These are phyloP conservation scores for Mus caroli DNA, from an alignment of 2,797 vertebrate genomes.

Conservation along the genomic window DNA sequence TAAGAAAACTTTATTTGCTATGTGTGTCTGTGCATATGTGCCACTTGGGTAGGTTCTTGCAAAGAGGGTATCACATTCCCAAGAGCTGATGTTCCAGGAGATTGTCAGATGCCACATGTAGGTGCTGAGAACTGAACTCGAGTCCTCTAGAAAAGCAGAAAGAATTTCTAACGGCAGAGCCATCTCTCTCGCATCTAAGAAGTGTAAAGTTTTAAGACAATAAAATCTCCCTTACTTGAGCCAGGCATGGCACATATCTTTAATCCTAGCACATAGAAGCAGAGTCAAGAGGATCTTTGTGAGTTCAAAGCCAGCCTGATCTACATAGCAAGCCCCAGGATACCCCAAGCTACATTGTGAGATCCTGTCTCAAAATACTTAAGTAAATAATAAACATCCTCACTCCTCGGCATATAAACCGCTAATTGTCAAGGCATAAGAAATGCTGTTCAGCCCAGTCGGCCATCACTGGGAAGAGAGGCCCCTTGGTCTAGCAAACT, in stretches of 20 bases:
- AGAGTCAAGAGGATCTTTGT: background rate
- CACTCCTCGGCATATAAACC: background rate
- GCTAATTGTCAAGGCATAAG: background rate
- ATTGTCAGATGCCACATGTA: background rate
- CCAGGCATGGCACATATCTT: background rate
- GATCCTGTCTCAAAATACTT: background rate
- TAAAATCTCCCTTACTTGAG: background rate
- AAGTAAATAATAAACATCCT: background rate
- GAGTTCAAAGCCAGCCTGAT: background rate
- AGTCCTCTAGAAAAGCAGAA: background rate
- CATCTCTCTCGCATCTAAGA: background rate
- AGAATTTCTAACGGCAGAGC: background rate
- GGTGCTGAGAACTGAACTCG: background rate
- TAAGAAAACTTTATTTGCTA: background rate
- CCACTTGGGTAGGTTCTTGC: background rate
- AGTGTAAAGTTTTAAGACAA: constrained; percentile 9
- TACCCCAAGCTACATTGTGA: background rate
- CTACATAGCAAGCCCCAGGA: background rate
- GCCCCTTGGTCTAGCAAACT: too few relatives aligned
- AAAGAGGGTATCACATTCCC: background rate
- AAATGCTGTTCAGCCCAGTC: background rate
- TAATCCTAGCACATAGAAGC: background rate
- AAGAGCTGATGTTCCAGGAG: background rate
- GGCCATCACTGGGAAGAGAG: too few relatives aligned
- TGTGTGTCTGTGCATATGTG: background rate